Evolutionary conservation across 2,113 vertebrate species (phyloP).

Genomic region (Rhipidura dahli): DNA sequence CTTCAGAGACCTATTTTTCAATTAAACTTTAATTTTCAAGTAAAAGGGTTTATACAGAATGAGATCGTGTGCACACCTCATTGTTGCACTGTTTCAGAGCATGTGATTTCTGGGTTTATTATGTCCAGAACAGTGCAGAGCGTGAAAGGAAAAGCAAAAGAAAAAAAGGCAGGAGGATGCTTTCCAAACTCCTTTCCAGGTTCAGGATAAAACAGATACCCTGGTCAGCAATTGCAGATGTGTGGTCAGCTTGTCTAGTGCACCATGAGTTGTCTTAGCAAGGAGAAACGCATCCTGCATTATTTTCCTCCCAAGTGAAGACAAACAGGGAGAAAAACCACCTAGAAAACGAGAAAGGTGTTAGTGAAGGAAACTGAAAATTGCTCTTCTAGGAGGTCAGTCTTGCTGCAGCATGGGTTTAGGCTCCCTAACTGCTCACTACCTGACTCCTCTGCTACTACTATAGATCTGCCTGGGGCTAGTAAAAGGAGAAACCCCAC

Average conservation of each 20-base stretch:
- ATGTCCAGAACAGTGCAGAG: background rate
- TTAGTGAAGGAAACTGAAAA: background rate
- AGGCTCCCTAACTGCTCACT: background rate
- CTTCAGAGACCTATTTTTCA: constrained; percentile 34
- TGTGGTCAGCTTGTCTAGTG: background rate
- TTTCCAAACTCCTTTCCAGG: background rate
- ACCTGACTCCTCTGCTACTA: background rate
- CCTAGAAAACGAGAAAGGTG: background rate
- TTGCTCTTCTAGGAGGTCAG: background rate
- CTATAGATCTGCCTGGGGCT: background rate
- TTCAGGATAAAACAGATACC: background rate
- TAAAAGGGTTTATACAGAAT: background rate
- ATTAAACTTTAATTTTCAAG: constrained; percentile 51
- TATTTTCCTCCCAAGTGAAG: background rate
- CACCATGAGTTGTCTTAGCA: background rate
- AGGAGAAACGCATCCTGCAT: background rate
- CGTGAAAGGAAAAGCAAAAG: background rate
- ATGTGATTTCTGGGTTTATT: background rate
- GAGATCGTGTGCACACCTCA: background rate
- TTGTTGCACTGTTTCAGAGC: background rate
- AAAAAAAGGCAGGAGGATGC: background rate
- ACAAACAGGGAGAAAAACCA: background rate
- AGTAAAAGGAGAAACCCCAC: background rate
- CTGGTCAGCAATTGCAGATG: rapidly evolving
- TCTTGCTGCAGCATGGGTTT: background rate